A percentile compares a stretch with the other conserved stretches of the same genome.
phyloP scores from a whole-genome alignment of 2,797 vertebrate genomes.

The Lithobates pipiens region DNA sequence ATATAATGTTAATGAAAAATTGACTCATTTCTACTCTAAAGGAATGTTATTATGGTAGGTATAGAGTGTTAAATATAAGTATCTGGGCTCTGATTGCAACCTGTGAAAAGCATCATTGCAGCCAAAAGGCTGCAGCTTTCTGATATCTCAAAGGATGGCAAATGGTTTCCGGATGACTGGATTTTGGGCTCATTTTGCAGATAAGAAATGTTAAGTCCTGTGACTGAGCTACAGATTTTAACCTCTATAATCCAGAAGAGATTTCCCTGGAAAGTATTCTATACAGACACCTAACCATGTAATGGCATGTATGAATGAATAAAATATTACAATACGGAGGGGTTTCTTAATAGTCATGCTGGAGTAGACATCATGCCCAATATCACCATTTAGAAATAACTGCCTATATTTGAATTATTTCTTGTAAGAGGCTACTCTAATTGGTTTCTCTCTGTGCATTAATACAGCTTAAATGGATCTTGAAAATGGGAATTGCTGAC shows the following conservation, averaged over 20 bases:
- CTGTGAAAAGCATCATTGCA: conserved; percentile 42
- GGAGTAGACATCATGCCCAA: conserved; percentile 4
- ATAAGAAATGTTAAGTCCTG: conserved; percentile 50
- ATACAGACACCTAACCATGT: conserved; percentile 12
- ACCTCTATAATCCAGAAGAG: conserved; percentile 42
- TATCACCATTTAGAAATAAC: conserved; percentile 13
- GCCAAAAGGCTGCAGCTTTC: conserved; percentile 32
- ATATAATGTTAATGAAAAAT: conserved; percentile 16
- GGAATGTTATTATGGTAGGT: background rate
- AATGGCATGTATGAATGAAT: conserved; percentile 17
- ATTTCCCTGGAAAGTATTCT: conserved; percentile 31
- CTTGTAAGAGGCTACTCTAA: background rate
- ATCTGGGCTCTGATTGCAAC: conserved; percentile 20
- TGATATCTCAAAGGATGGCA: conserved; percentile 51
- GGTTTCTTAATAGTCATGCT: conserved; percentile 1
- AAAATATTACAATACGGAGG: background rate
- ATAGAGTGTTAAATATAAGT: conserved; percentile 49
- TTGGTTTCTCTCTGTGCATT: background rate
- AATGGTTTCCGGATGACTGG: conserved; percentile 46
- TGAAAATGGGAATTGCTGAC: background rate
- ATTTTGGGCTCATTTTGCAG: conserved; percentile 55
- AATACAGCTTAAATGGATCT: background rate
- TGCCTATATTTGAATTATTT: conserved; percentile 9
- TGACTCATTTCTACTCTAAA: background rate
- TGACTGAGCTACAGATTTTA: conserved; percentile 48